Conservation (phyloP, 2,797 vertebrate species). For the Coendou prehensilis region DNA sequence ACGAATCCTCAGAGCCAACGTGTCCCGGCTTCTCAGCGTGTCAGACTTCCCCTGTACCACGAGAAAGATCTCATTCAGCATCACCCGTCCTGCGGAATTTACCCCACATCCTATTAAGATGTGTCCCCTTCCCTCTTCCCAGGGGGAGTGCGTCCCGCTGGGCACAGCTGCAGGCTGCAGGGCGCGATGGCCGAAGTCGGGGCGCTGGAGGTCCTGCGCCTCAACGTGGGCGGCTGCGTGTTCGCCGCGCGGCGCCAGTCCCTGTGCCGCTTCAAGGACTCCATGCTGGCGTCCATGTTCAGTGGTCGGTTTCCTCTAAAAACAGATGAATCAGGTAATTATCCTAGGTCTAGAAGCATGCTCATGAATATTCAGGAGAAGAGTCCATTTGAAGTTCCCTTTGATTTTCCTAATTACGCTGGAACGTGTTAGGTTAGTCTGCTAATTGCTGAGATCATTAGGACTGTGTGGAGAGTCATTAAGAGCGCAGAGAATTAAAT, state of each 20-base stretch:
- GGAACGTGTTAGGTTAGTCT: slow-evolving; percentile 22
- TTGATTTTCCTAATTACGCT: slow-evolving; percentile 62
- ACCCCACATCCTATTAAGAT: not conserved
- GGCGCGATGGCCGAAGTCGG: slow-evolving; percentile 85
- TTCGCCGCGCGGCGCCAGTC: slow-evolving; percentile 86
- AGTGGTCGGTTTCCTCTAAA: slow-evolving; percentile 90
- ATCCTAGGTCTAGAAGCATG: slow-evolving; percentile 48
- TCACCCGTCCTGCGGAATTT: not conserved
- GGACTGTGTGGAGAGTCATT: slow-evolving; percentile 26
- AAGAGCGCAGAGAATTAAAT: slow-evolving; percentile 56
- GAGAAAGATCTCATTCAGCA: not conserved
- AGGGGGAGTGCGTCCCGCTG: not conserved
- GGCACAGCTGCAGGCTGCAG: not conserved
- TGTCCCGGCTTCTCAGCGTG: slow-evolving; percentile 8
- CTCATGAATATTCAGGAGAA: slow-evolving; percentile 57
- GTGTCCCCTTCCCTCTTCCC: not conserved
- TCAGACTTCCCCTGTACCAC: not conserved
- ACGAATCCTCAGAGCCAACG: not conserved
- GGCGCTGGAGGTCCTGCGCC: slow-evolving; percentile 82
- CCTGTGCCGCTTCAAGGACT: slow-evolving; percentile 88
- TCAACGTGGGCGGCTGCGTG: slow-evolving; percentile 86
- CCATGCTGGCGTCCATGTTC: slow-evolving; percentile 89
- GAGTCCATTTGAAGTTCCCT: slow-evolving; percentile 38
- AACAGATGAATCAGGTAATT: slow-evolving; percentile 88
- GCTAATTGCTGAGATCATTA: slow-evolving; percentile 62